phyloP scores from a whole-genome alignment of 2,797 vertebrate species.

The Ptychadena robeensis region DNA sequence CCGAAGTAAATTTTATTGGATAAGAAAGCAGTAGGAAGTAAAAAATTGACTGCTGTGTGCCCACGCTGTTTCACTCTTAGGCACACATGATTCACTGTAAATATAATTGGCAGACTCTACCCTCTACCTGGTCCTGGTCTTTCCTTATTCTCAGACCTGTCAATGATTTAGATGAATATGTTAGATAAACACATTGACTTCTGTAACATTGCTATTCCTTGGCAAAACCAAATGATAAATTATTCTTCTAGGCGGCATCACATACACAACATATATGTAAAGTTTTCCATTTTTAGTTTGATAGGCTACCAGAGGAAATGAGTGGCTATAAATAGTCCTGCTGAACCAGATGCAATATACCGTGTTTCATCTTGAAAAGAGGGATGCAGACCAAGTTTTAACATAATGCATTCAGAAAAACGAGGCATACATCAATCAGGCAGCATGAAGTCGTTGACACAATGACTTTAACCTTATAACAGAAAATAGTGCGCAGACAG shows the following conservation, averaged over 20 bases:
- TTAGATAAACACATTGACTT: neutral
- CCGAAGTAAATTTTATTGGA: no score
- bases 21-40: no score
- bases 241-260: neutral
- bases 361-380: constrained; percentile 17
- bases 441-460: constrained; percentile 49
- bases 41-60: no score
- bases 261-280: neutral
- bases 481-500: constrained; percentile 40
- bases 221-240: neutral
- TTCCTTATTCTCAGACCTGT: no score
- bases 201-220: neutral
- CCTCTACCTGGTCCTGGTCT: no score
- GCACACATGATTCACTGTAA: no score
- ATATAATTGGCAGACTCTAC: no score
- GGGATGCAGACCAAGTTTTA: constrained; percentile 33
- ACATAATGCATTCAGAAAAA: constrained; percentile 51
- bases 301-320: constrained; percentile 17
- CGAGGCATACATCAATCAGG: constrained; percentile 50
- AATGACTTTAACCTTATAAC: constrained; percentile 42
- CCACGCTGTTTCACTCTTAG: no score
- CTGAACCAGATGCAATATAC: constrained; percentile 39
- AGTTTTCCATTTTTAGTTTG: neutral
- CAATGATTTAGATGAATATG: neutral
- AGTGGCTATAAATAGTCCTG: constrained; percentile 35